Conservation (phyloP, 2,888 invertebrate species). For the Dysmachus trigonus region DNA sequence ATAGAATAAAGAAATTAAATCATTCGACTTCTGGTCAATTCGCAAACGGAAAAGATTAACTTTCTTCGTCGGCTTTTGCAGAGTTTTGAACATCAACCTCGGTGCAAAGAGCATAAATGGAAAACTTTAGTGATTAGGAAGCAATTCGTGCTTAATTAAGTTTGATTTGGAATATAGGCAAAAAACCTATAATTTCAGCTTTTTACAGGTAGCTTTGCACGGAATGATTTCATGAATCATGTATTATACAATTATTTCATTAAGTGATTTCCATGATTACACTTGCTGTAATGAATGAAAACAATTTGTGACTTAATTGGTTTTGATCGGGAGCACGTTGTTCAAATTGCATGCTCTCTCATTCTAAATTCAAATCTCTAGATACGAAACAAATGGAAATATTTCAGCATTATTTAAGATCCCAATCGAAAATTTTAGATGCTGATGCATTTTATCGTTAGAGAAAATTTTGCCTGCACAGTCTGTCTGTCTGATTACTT, state of each 20-base stretch:
- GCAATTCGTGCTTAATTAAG: not conserved
- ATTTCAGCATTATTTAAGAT: constrained; percentile 20
- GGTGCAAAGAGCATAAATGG: not conserved
- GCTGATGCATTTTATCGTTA: not conserved
- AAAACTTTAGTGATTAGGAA: not conserved
- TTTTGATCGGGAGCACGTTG: constrained; percentile 32
- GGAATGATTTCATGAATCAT: constrained; percentile 12
- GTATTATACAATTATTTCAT: constrained; percentile 27
- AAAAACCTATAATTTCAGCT: constrained; percentile 15
- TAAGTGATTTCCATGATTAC: constrained; percentile 29
- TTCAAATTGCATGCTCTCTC: constrained; percentile 34
- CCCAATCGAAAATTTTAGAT: not conserved
- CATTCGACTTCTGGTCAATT: not conserved
- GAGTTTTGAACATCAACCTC: not conserved
- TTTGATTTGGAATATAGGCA: not conserved
- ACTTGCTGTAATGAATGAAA: constrained; percentile 25
- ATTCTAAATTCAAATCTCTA: constrained; percentile 16
- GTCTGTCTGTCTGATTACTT: not conserved
- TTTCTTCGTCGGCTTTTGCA: not conserved
- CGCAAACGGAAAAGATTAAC: not conserved
- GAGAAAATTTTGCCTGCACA: not conserved
- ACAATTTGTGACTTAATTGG: constrained; percentile 18
- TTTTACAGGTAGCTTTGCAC: constrained; percentile 38
- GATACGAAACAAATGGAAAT: constrained; percentile 20
- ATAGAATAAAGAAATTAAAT: not conserved